Conservation (phyloP, 1,140 invertebrate species). For the Megalonaias nervosa region DNA sequence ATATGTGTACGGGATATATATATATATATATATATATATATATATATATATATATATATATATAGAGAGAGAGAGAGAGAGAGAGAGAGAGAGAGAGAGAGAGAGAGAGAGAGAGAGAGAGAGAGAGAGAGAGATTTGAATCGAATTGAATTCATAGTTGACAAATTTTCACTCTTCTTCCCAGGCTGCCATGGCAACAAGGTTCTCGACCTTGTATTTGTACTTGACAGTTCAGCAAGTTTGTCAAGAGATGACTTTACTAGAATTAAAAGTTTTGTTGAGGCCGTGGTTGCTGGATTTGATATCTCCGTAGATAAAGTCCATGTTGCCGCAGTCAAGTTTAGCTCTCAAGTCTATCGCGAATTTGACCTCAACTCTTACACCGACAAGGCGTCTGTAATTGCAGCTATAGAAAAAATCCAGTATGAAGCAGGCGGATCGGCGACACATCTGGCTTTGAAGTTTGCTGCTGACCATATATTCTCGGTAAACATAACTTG, state of each 20-base stretch:
- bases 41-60: too few relatives aligned
- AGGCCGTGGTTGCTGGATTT: slow-evolving; percentile 49
- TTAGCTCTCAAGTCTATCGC: slow-evolving; percentile 36
- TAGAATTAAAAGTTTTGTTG: slow-evolving; percentile 48
- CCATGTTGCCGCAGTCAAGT: slow-evolving; percentile 51
- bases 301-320: slow-evolving; percentile 40
- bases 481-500: slow-evolving; percentile 19
- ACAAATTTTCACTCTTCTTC: too few relatives aligned
- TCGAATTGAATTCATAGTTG: too few relatives aligned
- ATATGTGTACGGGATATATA: too few relatives aligned
- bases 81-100: too few relatives aligned
- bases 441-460: slow-evolving; percentile 43
- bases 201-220: slow-evolving; percentile 56
- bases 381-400: slow-evolving; percentile 32
- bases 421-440: slow-evolving; percentile 45
- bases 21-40: too few relatives aligned
- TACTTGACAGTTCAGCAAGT: slow-evolving; percentile 57
- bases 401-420: slow-evolving; percentile 39
- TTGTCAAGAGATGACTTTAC: slow-evolving; percentile 47
- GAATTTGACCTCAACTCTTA: slow-evolving; percentile 54
- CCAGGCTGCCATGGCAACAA: slow-evolving; percentile 44
- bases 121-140: too few relatives aligned
- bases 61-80: too few relatives aligned
- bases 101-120: too few relatives aligned
- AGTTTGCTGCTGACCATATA: slow-evolving; percentile 30